Percentiles rank a stretch among this genome's conserved stretches.
Conservation (phyloP, 2,888 invertebrate species). For the Tromatobia lineatoria region DNA sequence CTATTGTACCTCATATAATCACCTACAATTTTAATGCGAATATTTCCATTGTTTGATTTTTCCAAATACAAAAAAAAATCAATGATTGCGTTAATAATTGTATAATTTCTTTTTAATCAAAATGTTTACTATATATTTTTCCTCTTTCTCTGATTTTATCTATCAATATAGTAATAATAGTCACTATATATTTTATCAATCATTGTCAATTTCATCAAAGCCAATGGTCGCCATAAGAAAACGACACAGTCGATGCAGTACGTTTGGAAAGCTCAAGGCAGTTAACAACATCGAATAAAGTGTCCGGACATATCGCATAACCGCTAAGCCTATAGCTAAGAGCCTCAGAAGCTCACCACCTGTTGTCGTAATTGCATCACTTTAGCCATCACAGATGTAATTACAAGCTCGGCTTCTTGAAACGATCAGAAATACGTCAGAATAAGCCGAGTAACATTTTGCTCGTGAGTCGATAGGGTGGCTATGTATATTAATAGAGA, state of each 20-base stretch:
- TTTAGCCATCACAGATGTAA: constrained; percentile 11
- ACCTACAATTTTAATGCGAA: too few species aligned
- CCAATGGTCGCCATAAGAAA: too few species aligned
- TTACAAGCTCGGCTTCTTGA: not conserved
- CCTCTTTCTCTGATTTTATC: too few species aligned
- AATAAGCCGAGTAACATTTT: not conserved
- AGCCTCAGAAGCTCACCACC: not conserved
- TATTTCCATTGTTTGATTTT: too few species aligned
- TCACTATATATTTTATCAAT: too few species aligned
- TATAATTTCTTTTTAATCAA: too few species aligned
- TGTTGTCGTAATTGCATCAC: constrained; percentile 27
- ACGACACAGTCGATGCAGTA: not conserved
- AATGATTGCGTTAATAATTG: too few species aligned
- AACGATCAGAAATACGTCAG: constrained; percentile 18
- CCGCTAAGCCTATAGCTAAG: not conserved
- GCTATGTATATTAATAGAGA: constrained; percentile 10
- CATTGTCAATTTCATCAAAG: too few species aligned
- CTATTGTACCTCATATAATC: too few species aligned
- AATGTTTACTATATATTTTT: too few species aligned
- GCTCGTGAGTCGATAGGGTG: not conserved
- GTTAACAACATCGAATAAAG: not conserved
- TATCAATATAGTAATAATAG: too few species aligned
- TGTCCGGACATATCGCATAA: not conserved
- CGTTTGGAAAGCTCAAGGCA: constrained; percentile 8
- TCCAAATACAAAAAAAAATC: too few species aligned